Evolutionary conservation across 2,113 vertebrate species (phyloP).

Genomic region (Anguilla japonica): DNA sequence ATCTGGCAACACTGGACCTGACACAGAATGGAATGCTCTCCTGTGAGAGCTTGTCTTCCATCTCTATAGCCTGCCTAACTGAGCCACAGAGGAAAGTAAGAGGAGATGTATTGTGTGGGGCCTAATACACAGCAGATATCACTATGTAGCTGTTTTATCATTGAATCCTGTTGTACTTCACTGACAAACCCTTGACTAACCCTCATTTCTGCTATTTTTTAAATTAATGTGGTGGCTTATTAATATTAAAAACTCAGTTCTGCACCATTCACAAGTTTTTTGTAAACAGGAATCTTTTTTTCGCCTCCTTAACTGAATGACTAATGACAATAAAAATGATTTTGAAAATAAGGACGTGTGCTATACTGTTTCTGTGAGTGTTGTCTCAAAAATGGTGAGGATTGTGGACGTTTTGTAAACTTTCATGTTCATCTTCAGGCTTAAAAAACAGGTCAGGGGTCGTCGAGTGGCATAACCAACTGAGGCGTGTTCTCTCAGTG

Average conservation of each 20-base stretch:
- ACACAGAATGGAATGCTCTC: neutral
- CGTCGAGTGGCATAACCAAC: no score
- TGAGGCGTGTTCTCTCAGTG: no score
- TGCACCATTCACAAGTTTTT: conserved; percentile 67
- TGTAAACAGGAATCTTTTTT: conserved; percentile 55
- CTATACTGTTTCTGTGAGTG: neutral
- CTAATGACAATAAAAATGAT: conserved; percentile 58
- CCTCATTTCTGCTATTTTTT: conserved; percentile 19
- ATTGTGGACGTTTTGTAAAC: neutral
- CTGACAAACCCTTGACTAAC: neutral
- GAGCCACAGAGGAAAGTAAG: conserved; percentile 30
- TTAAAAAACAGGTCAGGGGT: neutral
- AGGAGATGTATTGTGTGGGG: neutral
- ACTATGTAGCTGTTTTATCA: conserved; percentile 43
- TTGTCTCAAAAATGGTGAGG: neutral
- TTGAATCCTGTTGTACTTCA: conserved; percentile 48
- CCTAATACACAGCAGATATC: conserved; percentile 29
- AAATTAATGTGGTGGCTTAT: conserved; percentile 43
- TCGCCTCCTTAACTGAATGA: conserved; percentile 63
- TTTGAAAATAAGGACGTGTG: conserved; percentile 32
- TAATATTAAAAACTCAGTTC: conserved; percentile 54
- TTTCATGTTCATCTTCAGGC: neutral
- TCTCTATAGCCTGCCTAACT: neutral
- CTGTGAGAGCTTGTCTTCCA: neutral
- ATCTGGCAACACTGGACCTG: no score